Conservation (phyloP, 2,888 invertebrate species). For the Cordilura impudica region DNA sequence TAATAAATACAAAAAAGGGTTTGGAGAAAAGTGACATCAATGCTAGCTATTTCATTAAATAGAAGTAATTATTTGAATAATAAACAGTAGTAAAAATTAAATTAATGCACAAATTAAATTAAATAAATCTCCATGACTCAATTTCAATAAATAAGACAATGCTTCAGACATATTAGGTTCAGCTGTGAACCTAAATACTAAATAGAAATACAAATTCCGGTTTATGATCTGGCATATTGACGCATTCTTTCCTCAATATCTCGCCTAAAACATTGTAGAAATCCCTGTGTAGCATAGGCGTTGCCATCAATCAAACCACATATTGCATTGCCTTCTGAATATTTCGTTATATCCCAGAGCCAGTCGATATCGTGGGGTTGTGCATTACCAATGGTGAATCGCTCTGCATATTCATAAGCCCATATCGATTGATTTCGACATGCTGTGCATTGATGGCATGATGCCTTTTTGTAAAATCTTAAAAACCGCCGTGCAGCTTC, state of each 20-base stretch:
- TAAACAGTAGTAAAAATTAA: not conserved
- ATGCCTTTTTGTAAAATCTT: slow-evolving; percentile 98
- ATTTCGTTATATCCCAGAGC: slow-evolving; percentile 97
- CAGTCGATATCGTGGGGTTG: slow-evolving; percentile 96
- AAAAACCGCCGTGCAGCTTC: slow-evolving; percentile 96
- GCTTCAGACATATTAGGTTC: not conserved
- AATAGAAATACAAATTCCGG: too few relatives aligned
- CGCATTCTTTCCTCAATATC: slow-evolving; percentile 91
- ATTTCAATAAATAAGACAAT: not conserved
- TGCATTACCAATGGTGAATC: slow-evolving; percentile 92
- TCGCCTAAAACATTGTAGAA: slow-evolving; percentile 95
- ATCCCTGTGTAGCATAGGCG: slow-evolving; percentile 97
- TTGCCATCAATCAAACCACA: slow-evolving; percentile 98
- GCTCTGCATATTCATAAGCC: slow-evolving; percentile 91
- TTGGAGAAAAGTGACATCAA: not conserved
- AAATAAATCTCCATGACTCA: not conserved
- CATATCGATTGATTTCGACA: slow-evolving; percentile 96
- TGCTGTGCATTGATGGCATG: slow-evolving; percentile 99
- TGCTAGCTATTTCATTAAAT: too few relatives aligned
- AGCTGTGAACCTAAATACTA: too few relatives aligned
- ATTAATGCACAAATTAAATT: not conserved
- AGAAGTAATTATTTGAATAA: too few relatives aligned
- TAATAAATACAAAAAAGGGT: slow-evolving; percentile 14
- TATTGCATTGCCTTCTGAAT: slow-evolving; percentile 98
- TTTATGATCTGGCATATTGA: slow-evolving; percentile 73